Conservation (phyloP, 2,888 invertebrate genomes). For the Ophion ventricosus region DNA sequence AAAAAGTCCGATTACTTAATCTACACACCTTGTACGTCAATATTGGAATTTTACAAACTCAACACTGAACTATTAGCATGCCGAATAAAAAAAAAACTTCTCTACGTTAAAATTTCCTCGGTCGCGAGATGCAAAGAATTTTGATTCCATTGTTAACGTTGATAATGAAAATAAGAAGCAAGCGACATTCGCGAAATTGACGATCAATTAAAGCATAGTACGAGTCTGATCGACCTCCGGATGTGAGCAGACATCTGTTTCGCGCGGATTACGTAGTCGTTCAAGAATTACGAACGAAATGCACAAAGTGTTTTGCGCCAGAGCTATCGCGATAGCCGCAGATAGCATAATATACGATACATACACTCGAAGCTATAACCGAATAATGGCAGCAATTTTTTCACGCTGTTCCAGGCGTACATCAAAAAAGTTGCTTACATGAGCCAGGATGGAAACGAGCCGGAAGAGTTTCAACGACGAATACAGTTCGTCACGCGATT, state of each 20-base stretch:
- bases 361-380: conserved; percentile 8
- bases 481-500: conserved; percentile 16
- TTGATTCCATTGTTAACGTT: background rate
- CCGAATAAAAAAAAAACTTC: background rate
- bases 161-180: conserved; percentile 16
- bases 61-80: no score
- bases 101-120: background rate
- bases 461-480: conserved; percentile 27
- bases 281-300: conserved; percentile 49
- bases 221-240: conserved; percentile 41
- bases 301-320: conserved; percentile 22
- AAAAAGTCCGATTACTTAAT: no score
- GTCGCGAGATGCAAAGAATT: background rate
- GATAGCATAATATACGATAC: conserved; percentile 15
- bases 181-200: conserved; percentile 16
- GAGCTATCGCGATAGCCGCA: conserved; percentile 36
- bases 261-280: conserved; percentile 60
- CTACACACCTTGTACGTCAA: no score
- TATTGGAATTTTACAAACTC: no score
- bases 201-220: conserved; percentile 28
- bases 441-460: background rate
- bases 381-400: conserved; percentile 39
- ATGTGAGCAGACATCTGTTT: conserved; percentile 42
- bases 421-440: background rate
- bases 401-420: background rate